phyloP scores from a whole-genome alignment of 2,888 invertebrate species.

The Melitaea athalia region DNA sequence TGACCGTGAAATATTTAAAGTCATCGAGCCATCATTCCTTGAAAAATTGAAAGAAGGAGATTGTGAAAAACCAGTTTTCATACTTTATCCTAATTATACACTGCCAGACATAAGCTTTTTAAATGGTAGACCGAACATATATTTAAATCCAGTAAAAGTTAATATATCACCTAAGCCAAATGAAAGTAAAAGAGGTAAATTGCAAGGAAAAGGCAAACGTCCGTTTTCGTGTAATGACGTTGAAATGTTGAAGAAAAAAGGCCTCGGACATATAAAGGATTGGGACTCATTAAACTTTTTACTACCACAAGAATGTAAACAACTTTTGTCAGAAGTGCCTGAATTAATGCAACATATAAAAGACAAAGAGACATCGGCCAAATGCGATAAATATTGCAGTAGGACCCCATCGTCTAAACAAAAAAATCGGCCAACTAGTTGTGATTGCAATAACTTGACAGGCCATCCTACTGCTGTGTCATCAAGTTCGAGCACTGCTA shows the following conservation, averaged over 20 bases:
- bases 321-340: constrained; percentile 90
- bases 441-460: constrained; percentile 81
- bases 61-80: constrained; percentile 90
- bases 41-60: constrained; percentile 85
- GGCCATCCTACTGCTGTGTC: constrained; percentile 83
- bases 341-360: constrained; percentile 87
- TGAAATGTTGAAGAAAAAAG: constrained; percentile 90
- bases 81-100: constrained; percentile 95
- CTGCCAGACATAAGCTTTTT: constrained; percentile 94
- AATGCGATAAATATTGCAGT: constrained; percentile 71
- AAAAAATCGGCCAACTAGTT: constrained; percentile 82
- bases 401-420: constrained; percentile 73
- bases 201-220: constrained; percentile 76
- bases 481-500: constrained; percentile 86
- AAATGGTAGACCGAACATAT: constrained; percentile 84
- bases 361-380: constrained; percentile 71
- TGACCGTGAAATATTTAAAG: constrained; percentile 80
- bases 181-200: constrained; percentile 67
- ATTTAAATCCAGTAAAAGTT: constrained; percentile 87
- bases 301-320: constrained; percentile 91
- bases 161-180: constrained; percentile 67
- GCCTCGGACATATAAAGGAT: constrained; percentile 92
- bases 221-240: constrained; percentile 92
- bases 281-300: constrained; percentile 96
- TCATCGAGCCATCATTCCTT: constrained; percentile 87